phyloP scores from a whole-genome alignment of 2,113 vertebrate species.

The Clarias magur region DNA sequence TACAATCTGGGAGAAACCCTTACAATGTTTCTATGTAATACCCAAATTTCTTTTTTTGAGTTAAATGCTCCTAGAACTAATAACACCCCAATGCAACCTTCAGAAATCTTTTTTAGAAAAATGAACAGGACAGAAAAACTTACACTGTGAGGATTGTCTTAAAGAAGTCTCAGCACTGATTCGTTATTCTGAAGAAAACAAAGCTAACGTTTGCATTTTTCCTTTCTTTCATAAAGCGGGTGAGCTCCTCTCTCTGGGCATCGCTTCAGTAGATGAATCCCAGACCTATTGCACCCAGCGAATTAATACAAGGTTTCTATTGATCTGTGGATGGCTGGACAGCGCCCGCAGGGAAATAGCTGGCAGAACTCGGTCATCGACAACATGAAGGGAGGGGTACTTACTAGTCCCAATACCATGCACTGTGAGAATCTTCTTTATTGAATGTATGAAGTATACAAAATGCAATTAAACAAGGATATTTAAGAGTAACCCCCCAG shows the following conservation, averaged over 20 bases:
- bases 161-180: neutral
- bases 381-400: conserved; percentile 60
- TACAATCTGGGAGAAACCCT: neutral
- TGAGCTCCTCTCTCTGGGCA: conserved; percentile 28
- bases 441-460: neutral
- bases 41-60: neutral
- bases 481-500: neutral
- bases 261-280: conserved; percentile 54
- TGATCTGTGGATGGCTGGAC: conserved; percentile 72
- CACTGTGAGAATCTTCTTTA: conserved; percentile 2
- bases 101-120: neutral
- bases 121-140: conserved; percentile 16
- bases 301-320: conserved; percentile 67
- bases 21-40: neutral
- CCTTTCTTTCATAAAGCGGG: conserved; percentile 38
- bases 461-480: neutral
- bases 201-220: conserved; percentile 5
- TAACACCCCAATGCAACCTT: neutral
- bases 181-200: neutral
- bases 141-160: conserved; percentile 18
- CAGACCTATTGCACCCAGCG: conserved; percentile 52
- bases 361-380: conserved; percentile 72
- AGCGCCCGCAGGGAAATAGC: conserved; percentile 70
- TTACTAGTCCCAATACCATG: conserved; percentile 54
- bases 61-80: neutral